A percentile compares a stretch with the other conserved stretches of the same genome.
phyloP scores from a whole-genome alignment of 1,140 invertebrate species.

The Triops longicaudatus region DNA sequence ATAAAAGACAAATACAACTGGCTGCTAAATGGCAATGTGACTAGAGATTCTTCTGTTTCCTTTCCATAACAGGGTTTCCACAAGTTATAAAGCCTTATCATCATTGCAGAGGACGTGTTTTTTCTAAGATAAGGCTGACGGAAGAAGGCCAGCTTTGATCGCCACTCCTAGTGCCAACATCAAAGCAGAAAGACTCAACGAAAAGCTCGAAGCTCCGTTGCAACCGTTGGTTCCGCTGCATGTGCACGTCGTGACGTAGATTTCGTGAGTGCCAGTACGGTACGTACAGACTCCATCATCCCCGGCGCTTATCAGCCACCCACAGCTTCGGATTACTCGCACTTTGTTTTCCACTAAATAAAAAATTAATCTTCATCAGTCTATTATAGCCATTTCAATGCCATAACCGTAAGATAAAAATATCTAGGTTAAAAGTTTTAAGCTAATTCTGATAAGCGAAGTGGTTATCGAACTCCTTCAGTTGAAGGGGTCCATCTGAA shows the following conservation, averaged over 20 bases:
- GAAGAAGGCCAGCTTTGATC: constrained; percentile 6
- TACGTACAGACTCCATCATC: constrained; percentile 24
- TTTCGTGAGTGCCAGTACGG: constrained; percentile 24
- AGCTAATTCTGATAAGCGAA: no score
- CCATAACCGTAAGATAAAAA: no score
- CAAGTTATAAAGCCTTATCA: neutral
- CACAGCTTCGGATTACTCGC: constrained; percentile 25
- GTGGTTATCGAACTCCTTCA: no score
- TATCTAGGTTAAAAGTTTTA: no score
- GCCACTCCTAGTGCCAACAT: neutral
- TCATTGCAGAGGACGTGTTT: neutral
- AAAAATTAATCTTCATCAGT: constrained; percentile 7
- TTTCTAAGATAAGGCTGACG: neutral
- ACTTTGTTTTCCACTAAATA: constrained; percentile 22
- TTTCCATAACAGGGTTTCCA: neutral
- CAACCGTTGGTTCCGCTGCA: constrained; percentile 19
- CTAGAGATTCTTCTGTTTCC: neutral
- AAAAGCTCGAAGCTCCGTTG: constrained; percentile 33
- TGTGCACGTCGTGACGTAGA: constrained; percentile 26
- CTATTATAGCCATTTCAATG: neutral
- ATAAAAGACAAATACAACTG: neutral
- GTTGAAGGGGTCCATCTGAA: no score
- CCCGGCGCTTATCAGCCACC: constrained; percentile 8
- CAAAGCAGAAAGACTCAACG: neutral
- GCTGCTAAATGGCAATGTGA: neutral